Evolutionary conservation across 35 echinoderm and acorn worm genomes (phyloP), one percentile per base, ranked within the genome.

Genomic region (Stichopus chloronotus): DNA sequence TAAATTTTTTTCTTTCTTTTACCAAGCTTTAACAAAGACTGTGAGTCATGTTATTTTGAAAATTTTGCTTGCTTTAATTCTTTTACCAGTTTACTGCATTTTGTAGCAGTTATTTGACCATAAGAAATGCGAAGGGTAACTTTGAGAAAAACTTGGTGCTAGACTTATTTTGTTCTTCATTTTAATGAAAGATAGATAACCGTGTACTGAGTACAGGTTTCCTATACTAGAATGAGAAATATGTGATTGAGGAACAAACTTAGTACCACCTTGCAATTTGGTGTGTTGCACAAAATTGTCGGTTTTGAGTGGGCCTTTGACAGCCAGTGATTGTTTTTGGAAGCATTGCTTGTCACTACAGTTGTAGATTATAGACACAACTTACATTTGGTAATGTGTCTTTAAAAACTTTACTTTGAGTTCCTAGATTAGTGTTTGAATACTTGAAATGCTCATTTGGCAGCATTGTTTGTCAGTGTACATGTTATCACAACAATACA

Each of bases 321-420:
- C 30, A 43, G 30, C n/a, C n/a, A n/a, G n/a, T n/a, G n/a, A n/a
- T n/a, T n/a, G n/a, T n/a, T n/a, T n/a, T n/a, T n/a, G n/a, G n/a
- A n/a, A n/a, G n/a, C n/a, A n/a, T n/a, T n/a, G n/a, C n/a, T n/a
- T n/a, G n/a, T n/a, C n/a, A n/a, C n/a, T n/a, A n/a, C n/a, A n/a
- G n/a, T n/a, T n/a, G n/a, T n/a, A n/a, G n/a, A n/a, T n/a, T n/a
- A 76, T 23, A 76, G 24, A 76, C 71, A n/a, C 11, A 76, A 14
- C 17, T 76, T 76, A 76, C 17, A 23, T 76, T 76, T 76, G 71
- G 11, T 76, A 76, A 76, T 14, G 17, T 76, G 24, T 76, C 71
- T 76, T 76, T 76, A 76, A 14, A 76, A 76, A 76, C 71, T 76
- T 76, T 76, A 76, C 24, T 76, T 76, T 76, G 71, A 76, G 71